Conservation (phyloP, 2,797 vertebrate species). For the Centroberyx gerrardi region DNA sequence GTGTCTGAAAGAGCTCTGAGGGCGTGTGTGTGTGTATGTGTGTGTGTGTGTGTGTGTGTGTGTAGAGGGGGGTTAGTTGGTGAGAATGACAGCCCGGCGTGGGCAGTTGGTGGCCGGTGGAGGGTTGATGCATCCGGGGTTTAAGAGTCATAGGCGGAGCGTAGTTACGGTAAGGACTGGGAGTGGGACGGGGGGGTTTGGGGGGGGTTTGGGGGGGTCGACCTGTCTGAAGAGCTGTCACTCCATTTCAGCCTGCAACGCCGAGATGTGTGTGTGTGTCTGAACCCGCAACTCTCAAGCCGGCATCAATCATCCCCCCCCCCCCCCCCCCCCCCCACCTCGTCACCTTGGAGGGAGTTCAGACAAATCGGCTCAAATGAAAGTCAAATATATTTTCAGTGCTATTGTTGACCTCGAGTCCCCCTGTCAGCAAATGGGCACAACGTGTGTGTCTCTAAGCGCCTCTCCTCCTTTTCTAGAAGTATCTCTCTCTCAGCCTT, state of each 20-base stretch:
- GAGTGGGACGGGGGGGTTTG: slow-evolving; percentile 9
- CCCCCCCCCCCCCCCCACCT: slow-evolving; percentile 23
- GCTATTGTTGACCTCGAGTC: slow-evolving; percentile 22
- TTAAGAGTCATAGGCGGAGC: slow-evolving; percentile 23
- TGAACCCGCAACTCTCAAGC: slow-evolving; percentile 41
- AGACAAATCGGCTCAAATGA: slow-evolving; percentile 41
- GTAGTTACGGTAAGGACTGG: slow-evolving; percentile 11
- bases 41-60: neutral
- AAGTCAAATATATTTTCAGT: slow-evolving; percentile 25
- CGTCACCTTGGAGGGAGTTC: slow-evolving; percentile 18
- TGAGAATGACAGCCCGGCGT: neutral
- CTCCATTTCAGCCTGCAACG: slow-evolving; percentile 25
- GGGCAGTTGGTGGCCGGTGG: slow-evolving; percentile 16
- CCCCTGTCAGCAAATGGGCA: neutral
- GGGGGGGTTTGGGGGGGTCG: too few species aligned
- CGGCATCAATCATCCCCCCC: slow-evolving; percentile 8
- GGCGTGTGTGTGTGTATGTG: neutral
- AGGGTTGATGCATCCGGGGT: slow-evolving; percentile 7
- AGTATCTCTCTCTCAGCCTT: neutral
- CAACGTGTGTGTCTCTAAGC: neutral
- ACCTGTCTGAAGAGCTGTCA: slow-evolving; percentile 44
- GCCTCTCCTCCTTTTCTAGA: too few species aligned
- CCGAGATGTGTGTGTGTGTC: slow-evolving; percentile 21
- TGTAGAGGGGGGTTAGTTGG: neutral
- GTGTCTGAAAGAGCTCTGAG: slow-evolving; percentile 27